phyloP scores from a whole-genome alignment of 92 coral and sea anemone species.

The Parazoanthus atlanticus region DNA sequence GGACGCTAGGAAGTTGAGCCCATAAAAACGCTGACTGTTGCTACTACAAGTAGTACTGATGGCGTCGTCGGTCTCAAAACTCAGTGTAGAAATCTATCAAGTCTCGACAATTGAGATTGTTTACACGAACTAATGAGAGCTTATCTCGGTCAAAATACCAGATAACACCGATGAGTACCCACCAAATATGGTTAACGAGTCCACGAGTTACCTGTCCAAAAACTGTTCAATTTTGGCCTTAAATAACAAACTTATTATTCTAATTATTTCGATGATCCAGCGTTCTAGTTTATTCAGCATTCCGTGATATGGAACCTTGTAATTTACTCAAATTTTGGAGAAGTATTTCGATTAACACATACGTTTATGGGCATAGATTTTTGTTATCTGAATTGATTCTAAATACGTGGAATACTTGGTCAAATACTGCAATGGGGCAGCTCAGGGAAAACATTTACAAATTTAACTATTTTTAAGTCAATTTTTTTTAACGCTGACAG shows the following conservation, averaged over 20 bases:
- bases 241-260: conserved; percentile 22
- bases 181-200: conserved; percentile 20
- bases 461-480: neutral
- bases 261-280: conserved; percentile 30
- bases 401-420: neutral
- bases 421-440: neutral
- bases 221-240: neutral
- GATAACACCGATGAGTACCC: conserved; percentile 2
- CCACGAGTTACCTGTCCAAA: conserved; percentile 21
- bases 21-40: neutral
- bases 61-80: neutral
- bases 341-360: neutral
- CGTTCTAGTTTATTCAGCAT: conserved; percentile 16
- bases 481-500: neutral
- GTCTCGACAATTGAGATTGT: neutral
- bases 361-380: conserved; percentile 25
- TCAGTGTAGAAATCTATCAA: neutral
- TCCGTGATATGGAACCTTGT: conserved; percentile 33
- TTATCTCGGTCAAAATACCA: conserved; percentile 4
- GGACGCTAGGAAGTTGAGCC: neutral
- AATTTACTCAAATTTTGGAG: conserved; percentile 44
- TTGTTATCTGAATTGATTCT: conserved; percentile 1
- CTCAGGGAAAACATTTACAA: neutral
- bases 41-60: neutral
- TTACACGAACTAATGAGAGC: neutral